Conservation (phyloP, 2,797 vertebrate genomes). For the Pteronotus mesoamericanus region DNA sequence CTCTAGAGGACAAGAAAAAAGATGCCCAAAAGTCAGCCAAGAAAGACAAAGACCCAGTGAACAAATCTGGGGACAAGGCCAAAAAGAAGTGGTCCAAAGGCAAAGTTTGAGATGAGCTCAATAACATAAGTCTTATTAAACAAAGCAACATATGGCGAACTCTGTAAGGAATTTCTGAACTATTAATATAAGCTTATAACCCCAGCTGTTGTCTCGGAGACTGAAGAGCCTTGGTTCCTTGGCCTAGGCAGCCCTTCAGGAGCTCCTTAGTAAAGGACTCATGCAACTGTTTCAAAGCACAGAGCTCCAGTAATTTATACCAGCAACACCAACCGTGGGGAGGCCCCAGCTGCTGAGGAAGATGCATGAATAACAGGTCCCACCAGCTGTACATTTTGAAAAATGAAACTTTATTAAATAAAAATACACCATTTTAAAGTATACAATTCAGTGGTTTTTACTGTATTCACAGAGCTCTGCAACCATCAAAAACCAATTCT, state of each 20-base stretch:
- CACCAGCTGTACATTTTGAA: background rate
- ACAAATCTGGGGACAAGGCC: background rate
- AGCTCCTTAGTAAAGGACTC: background rate
- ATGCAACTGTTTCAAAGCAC: background rate
- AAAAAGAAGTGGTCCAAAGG: background rate
- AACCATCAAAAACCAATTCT: background rate
- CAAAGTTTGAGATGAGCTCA: background rate
- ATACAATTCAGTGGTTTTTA: background rate
- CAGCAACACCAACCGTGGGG: background rate
- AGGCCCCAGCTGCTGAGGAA: background rate
- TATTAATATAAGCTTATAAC: background rate
- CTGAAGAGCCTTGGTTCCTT: background rate
- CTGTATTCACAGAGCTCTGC: background rate
- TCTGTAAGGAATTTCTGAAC: background rate
- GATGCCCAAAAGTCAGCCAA: background rate
- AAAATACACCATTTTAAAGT: background rate
- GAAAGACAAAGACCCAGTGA: background rate
- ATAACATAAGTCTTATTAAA: background rate
- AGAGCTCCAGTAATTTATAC: background rate
- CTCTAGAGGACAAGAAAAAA: background rate
- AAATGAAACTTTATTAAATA: background rate
- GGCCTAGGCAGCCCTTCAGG: background rate
- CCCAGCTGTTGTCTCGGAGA: background rate
- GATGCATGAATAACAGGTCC: background rate
- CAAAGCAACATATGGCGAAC: background rate